Percentiles rank a stretch among this genome's conserved stretches.
Evolutionary conservation across 2,113 vertebrate genomes (phyloP).

Genomic region (Ovis aries): ARS-UI_Ramb_v3.0 NC_056070.1:69924501-69925000

Average conservation of each 20-base stretch:
- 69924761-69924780: background rate
- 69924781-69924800: background rate
- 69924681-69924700: background rate
- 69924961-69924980: background rate
- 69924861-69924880: background rate
- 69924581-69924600: background rate
- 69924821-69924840: background rate
- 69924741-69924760: background rate
- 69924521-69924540: background rate
- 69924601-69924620: background rate
- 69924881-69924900: background rate
- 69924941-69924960: background rate
- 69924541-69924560: slow-evolving; percentile 9
- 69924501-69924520: background rate
- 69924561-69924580: background rate
- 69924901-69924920: background rate
- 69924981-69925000: background rate
- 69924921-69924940: background rate
- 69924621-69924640: background rate
- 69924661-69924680: background rate
- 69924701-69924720: background rate
- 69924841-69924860: background rate
- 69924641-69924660: background rate
- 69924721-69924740: background rate
- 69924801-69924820: background rate